phyloP scores from a whole-genome alignment of 2,113 vertebrate species.

The Orycteropus afer region DNA sequence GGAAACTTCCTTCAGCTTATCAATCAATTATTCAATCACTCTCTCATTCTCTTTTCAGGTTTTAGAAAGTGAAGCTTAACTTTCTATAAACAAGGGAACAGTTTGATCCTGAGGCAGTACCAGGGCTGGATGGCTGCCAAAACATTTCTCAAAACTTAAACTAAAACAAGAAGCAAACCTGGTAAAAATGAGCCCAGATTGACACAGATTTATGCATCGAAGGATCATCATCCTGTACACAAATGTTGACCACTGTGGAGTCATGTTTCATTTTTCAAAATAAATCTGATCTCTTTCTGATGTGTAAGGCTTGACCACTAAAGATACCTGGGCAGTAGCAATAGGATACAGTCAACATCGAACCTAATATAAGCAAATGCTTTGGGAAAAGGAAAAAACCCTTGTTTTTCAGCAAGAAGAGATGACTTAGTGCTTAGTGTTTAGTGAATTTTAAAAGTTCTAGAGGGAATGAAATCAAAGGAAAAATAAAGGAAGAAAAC shows the following conservation, averaged over 20 bases:
- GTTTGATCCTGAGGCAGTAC: slow-evolving; percentile 72
- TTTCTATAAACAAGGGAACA: slow-evolving; percentile 78
- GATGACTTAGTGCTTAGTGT: not conserved
- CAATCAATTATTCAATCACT: slow-evolving; percentile 8
- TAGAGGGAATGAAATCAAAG: not conserved
- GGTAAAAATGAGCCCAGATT: slow-evolving; percentile 74
- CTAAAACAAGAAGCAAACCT: slow-evolving; percentile 78
- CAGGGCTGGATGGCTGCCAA: slow-evolving; percentile 74
- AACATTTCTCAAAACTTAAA: slow-evolving; percentile 76
- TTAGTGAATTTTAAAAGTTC: not conserved
- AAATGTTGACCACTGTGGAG: slow-evolving; percentile 25
- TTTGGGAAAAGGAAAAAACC: not conserved
- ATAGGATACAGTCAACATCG: not conserved
- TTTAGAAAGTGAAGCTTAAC: slow-evolving; percentile 76
- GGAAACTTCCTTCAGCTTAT: not conserved
- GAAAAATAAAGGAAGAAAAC: not conserved
- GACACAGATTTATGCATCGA: slow-evolving; percentile 73
- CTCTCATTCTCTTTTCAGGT: not conserved
- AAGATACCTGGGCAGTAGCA: not conserved
- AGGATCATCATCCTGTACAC: slow-evolving; percentile 44
- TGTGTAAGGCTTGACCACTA: not conserved
- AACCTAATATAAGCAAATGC: not conserved
- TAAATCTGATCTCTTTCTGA: slow-evolving; percentile 67
- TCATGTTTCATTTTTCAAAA: slow-evolving; percentile 53
- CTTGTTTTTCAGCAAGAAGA: slow-evolving; percentile 12